Base-by-base conservation (phyloP, 2,113 vertebrate species). In the Gavialis gangeticus region DNA sequence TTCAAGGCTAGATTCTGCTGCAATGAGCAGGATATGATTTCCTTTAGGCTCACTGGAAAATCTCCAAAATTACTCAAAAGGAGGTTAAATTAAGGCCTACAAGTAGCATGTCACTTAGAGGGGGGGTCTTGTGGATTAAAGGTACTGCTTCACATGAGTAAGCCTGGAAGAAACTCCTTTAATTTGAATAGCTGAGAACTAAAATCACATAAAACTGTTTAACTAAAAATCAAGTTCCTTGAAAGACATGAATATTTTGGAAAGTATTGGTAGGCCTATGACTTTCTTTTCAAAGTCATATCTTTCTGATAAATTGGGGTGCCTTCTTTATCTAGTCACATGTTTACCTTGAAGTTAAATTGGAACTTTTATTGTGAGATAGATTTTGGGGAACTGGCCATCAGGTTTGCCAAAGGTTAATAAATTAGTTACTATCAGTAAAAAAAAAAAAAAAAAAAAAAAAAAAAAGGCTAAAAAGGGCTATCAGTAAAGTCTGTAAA, bases 61-160 rank as follows among this genome's bases (percentile, higher is more conserved):
- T 79, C 93, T 75, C 76, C 75, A 15, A 46, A 46, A 85, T 85
- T 93, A 86, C 66, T 66, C 84, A 62, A 57, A 37, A 58, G 75
- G 75, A 46, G 75, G 93, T 88, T 92, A 81, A 69, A 77, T 89
- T 85, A 89, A 63, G 76, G 3, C 80, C 85, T 84, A 83, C 89
- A 87, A 96, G 24, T n/a, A 64, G 64, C 59, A 71, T 91, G 94
- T 93, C 96, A 91, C 91, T 94, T 75, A 91, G 64, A 76, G 85
- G 64, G 75, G 34, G 76, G 6, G 69, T 75, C 58, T 78, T 94
- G 85, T 56, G 90, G 87, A 95, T 83, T 76, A 86, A 67, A 46
- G 37, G 37, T 66, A 91, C 92, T 85, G 92, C 89, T 93, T 92
- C 89, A 91, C 57, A n/a, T 1, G 75, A 58, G 89, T 77, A 67